Base-by-base conservation (phyloP, 1,140 invertebrate species). In the Pseudomyrmex flavicornis region DNA sequence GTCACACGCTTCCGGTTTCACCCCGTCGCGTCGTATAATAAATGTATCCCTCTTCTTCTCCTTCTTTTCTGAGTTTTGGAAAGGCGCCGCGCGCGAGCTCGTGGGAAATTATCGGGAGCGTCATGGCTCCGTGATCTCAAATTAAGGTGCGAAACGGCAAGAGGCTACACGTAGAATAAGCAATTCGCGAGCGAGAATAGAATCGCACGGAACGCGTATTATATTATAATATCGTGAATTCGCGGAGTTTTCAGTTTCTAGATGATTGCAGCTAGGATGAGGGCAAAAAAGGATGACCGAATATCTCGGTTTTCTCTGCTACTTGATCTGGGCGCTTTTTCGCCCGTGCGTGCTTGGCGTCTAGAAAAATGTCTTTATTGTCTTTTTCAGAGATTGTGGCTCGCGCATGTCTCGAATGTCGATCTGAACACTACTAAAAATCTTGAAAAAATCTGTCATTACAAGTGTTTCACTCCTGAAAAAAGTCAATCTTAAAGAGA, bases 91-190 rank as follows among this genome's bases (percentile, higher is more conserved):
- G 59, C 26, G 61, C 48, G 54, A 70, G 44, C 54, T 70, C 76
- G 66, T 80, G 76, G 22, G 66, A 80, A 80, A 72, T 80, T 50
- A 80, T 72, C 20, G 54, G 20, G 44, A 80, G 15, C 54, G 13
- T 77, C 65, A 15, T 48, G 76, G 76, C 52, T 79, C 15, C 35
- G 35, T 26, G 65, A 79, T 20, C 76, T 80, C 66, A 66, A 79
- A 59, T 72, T 80, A 48, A 70, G 59, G 22, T 48, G 72, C 76
- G 20, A 80, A 80, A 70, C 65, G 46, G 22, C 35, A 13, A 2
- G 75, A 77, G 74, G 66, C 48, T 20, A 68, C 12, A 2, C 66
- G 48, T 22, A n/a, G 66, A 69, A 77, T 77, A 77, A 77, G 75
- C 69, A 59, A 80, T 72, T 72, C 76, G 54, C 66, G 17, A 26